Percentiles rank a stretch among this genome's conserved stretches.
phyloP scores from a whole-genome alignment of 2,797 vertebrate genomes.

The Sternotherus odoratus region DNA sequence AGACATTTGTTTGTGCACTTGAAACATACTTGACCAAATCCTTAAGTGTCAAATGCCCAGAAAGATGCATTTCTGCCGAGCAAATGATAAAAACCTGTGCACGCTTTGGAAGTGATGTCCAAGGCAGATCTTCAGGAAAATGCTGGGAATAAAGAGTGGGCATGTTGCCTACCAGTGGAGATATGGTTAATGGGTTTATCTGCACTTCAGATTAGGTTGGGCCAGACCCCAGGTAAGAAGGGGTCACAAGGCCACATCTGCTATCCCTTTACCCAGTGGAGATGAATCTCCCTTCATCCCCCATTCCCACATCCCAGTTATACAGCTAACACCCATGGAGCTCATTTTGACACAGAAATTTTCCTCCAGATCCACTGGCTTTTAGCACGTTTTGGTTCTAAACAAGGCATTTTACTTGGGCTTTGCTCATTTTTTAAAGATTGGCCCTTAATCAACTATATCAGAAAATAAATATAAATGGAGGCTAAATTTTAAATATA shows the following conservation, averaged over 20 bases:
- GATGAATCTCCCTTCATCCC: background rate
- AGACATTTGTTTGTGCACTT: background rate
- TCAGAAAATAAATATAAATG: slow-evolving; percentile 11
- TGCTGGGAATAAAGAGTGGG: fast-evolving
- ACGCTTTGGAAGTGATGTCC: background rate
- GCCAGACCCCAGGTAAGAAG: background rate
- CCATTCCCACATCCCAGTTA: background rate
- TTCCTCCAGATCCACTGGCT: background rate
- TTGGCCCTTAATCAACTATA: background rate
- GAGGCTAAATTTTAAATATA: slow-evolving; percentile 4
- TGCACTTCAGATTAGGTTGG: background rate
- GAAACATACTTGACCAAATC: background rate
- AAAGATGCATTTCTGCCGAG: background rate
- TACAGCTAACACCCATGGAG: background rate
- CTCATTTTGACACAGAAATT: background rate
- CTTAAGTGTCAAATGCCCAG: background rate
- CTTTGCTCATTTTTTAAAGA: background rate
- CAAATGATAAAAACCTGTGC: background rate
- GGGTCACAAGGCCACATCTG: background rate
- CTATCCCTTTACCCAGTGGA: background rate
- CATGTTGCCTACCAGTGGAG: background rate
- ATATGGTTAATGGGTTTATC: background rate
- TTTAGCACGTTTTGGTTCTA: background rate
- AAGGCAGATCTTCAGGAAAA: background rate
- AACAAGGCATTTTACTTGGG: slow-evolving; percentile 7